phyloP scores from a whole-genome alignment of 2,113 vertebrate species.

The Gallinago jamesoni region DNA sequence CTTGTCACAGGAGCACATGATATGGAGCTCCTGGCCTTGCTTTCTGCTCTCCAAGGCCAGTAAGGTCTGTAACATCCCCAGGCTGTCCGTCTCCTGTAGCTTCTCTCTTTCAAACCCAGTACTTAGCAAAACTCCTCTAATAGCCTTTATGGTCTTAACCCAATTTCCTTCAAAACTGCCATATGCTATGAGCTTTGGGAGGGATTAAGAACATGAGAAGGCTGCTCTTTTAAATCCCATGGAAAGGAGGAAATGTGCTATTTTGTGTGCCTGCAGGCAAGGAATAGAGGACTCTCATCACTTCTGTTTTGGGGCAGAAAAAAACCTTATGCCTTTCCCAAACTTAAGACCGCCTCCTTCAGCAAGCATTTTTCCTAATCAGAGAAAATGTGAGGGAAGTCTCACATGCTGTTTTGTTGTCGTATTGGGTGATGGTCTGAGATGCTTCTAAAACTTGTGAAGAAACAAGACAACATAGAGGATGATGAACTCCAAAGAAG shows the following conservation, averaged over 20 bases:
- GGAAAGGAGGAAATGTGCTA: neutral
- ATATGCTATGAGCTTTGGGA: slow-evolving; percentile 50
- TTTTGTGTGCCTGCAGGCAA: slow-evolving; percentile 18
- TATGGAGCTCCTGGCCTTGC: neutral
- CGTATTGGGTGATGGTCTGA: neutral
- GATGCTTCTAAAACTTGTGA: neutral
- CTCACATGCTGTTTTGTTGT: neutral
- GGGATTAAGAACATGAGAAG: slow-evolving; percentile 20
- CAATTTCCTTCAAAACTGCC: slow-evolving; percentile 42
- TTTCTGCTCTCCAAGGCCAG: neutral
- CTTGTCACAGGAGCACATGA: neutral
- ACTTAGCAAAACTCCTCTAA: slow-evolving; percentile 19
- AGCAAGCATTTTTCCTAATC: neutral
- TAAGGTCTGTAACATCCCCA: neutral
- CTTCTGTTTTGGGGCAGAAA: neutral
- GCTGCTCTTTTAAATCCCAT: slow-evolving; percentile 29
- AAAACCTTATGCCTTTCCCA: neutral
- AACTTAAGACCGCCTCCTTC: neutral
- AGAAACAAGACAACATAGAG: neutral
- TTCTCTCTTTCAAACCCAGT: neutral
- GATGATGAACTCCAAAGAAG: neutral
- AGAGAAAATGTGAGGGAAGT: neutral
- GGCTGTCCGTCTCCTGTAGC: neutral
- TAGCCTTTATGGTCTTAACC: slow-evolving; percentile 35
- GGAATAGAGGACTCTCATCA: neutral